phyloP scores from a whole-genome alignment of 2,888 invertebrate genomes.

The Hypsopygia costalis region DNA sequence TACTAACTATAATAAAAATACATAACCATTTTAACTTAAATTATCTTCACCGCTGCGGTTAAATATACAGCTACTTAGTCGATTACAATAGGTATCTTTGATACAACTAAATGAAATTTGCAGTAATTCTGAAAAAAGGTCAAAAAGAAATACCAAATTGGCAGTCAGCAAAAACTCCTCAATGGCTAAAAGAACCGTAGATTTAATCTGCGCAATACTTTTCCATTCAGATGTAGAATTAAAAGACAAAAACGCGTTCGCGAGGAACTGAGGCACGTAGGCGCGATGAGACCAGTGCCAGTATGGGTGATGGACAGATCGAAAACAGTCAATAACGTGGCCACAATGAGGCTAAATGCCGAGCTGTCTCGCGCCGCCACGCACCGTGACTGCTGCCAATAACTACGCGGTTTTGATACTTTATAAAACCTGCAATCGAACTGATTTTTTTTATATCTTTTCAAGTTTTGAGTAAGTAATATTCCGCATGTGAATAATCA shows the following conservation, averaged over 20 bases:
- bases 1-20: too few species aligned
- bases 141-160: not conserved
- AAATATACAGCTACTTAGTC: too few species aligned
- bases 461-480: too few species aligned
- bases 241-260: conserved; percentile 8
- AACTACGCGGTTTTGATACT: conserved; percentile 48
- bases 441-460: too few species aligned
- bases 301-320: conserved; percentile 51
- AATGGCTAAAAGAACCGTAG: not conserved
- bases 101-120: too few species aligned
- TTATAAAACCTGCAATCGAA: too few species aligned
- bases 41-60: too few species aligned
- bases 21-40: too few species aligned
- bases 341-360: conserved; percentile 71
- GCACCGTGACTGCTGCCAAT: conserved; percentile 46
- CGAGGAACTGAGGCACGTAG: conserved; percentile 31
- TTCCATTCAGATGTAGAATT: not conserved
- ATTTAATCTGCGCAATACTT: conserved; percentile 7
- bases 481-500: too few species aligned
- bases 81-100: too few species aligned
- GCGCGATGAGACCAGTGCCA: conserved; percentile 22
- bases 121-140: conserved; percentile 1
- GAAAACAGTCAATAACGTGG: conserved; percentile 63
- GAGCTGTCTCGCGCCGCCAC: conserved; percentile 68
- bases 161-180: too few species aligned